Evolutionary conservation across 1,140 invertebrate genomes (phyloP).

Genomic region (Chionoecetes opilio): DNA sequence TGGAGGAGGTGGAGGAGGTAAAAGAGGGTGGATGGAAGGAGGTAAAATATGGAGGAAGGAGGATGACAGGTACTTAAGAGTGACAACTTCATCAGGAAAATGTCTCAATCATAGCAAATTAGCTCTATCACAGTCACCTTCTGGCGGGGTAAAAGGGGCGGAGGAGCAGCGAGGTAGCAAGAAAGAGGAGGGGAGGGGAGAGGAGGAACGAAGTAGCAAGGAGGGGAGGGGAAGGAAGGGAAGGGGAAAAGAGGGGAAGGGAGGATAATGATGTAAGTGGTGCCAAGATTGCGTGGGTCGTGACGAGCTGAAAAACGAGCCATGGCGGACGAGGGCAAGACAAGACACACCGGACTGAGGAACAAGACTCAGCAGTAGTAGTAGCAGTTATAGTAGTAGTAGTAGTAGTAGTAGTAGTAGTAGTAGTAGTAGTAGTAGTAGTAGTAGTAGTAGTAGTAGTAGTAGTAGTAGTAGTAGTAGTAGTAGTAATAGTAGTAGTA

Average conservation of each 20-base stretch:
- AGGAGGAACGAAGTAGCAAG: neutral
- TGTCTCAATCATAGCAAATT: neutral
- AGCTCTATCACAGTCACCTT: neutral
- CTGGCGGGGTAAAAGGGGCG: neutral
- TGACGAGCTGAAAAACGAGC: too few relatives aligned
- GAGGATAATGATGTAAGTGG: neutral
- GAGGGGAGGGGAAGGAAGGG: neutral
- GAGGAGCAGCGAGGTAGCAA: neutral
- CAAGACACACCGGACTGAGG: too few relatives aligned
- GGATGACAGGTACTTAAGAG: neutral
- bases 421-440: neutral
- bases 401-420: neutral
- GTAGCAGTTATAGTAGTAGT: neutral
- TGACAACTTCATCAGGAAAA: neutral
- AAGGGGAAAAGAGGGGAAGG: neutral
- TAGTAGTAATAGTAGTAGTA: neutral
- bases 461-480: neutral
- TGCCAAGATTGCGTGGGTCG: neutral
- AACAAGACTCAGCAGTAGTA: too few relatives aligned
- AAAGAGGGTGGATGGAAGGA: neutral
- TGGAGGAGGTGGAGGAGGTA: too few relatives aligned
- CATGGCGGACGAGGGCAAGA: too few relatives aligned
- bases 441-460: neutral
- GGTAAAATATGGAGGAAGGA: neutral
- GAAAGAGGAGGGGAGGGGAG: neutral